Evolutionary conservation across 2,797 vertebrate genomes (phyloP).

Genomic region (Morus bassanus): DNA sequence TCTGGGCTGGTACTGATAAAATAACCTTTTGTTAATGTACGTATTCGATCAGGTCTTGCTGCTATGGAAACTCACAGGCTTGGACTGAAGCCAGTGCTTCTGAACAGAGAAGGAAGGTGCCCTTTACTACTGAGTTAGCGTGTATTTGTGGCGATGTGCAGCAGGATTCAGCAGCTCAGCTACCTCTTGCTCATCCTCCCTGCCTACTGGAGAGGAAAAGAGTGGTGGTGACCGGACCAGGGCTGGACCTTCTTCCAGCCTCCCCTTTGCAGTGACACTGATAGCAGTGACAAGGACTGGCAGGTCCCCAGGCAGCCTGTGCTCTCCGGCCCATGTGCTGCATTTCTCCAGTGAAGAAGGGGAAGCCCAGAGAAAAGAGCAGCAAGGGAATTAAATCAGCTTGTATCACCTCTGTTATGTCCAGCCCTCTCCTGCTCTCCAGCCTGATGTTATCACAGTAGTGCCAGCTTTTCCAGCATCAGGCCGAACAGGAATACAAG

Average conservation of each 20-base stretch:
- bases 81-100: background rate
- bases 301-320: background rate
- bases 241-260: background rate
- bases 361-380: background rate
- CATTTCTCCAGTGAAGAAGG: background rate
- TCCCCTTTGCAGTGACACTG: background rate
- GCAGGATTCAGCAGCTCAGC: background rate
- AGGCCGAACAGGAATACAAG: background rate
- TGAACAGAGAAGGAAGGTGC: background rate
- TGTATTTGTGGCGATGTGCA: background rate
- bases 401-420: background rate
- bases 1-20: constrained; percentile 21
- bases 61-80: background rate
- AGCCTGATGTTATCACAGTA: background rate
- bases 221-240: background rate
- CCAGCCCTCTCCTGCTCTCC: background rate
- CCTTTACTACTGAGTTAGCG: background rate
- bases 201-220: background rate
- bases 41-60: background rate
- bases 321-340: background rate
- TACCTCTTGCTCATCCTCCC: background rate
- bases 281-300: background rate
- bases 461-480: background rate
- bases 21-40: background rate
- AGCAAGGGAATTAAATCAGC: background rate